Conservation (phyloP, 2,888 invertebrate species). For the Protonemura montana region DNA sequence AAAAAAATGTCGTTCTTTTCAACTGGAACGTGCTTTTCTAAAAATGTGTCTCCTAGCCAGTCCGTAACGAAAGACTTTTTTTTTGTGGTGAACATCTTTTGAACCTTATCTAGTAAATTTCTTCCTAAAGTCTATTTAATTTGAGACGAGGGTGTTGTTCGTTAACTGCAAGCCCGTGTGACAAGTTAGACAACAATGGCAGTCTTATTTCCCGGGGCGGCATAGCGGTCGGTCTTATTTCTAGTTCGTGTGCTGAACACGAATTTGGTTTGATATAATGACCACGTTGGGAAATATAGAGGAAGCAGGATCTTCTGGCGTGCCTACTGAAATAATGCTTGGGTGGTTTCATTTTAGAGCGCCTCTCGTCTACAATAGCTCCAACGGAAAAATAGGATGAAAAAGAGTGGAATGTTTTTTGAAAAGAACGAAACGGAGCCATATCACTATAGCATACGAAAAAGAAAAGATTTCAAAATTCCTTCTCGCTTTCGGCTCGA, state of each 20-base stretch:
- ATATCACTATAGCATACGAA: background rate
- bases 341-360: background rate
- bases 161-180: background rate
- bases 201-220: constrained; percentile 2
- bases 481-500: background rate
- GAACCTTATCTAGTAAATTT: too few relatives aligned
- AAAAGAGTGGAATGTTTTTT: background rate
- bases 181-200: constrained; percentile 12
- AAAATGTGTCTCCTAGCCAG: too few relatives aligned
- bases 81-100: too few relatives aligned
- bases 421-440: background rate
- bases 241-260: background rate
- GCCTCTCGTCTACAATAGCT: background rate
- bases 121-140: background rate
- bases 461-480: constrained; percentile 5
- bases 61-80: too few relatives aligned
- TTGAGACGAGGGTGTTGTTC: background rate
- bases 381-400: background rate
- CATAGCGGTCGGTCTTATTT: background rate
- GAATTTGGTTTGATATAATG: constrained; percentile 35
- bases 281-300: constrained; percentile 34
- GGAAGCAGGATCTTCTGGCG: constrained; percentile 21
- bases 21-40: too few relatives aligned
- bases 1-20: background rate
- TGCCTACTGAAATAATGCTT: constrained; percentile 14